Evolutionary conservation across 2,888 invertebrate species (phyloP), one percentile per base, ranked within the genome.

Genomic region (Rhagonycha fulva): DNA sequence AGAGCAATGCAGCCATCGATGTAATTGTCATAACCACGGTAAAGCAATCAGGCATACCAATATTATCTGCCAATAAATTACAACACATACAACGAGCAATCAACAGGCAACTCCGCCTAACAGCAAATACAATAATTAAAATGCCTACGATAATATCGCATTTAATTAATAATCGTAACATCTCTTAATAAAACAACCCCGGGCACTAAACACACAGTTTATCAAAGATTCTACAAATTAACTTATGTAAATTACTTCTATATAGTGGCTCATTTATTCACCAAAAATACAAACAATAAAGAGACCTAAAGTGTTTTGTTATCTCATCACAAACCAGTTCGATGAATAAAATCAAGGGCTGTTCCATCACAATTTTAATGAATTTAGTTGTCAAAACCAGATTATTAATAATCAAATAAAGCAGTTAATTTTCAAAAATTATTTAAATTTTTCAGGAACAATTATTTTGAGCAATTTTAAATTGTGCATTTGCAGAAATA

Each of bases 71-170:
- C 69, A 19, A 72, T 71, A 74, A 72, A 75, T 75, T 72, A 78
- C 28, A 70, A 63, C 68, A 67, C 62, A 68, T 74, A 62, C 61
- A 68, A 71, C 75, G 71, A 60, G 72, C 78, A 73, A 76, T 76
- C 76, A 72, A 78, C 75, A 78, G 75, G 78, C 75, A 73, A 71
- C 72, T 62, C 75, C 68, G 73, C 69, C 78, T 73, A 62, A 66
- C 47, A 63, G 68, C 72, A 73, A 76, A 76, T 73, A 70, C 70
- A 73, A 76, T 47, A 47, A 47, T 76, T 73, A 76, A 70, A 67
- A 73, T 61, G 67, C 70, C 73, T 68, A 73, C 61, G 70, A 76
- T 70, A 24, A 14, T 70, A 76, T 70, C 72, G 67, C 19, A n/a
- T n/a, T 61, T 62, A 67, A 75, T 76, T 76, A 76, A 73, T 76